A percentile compares a stretch with the other conserved stretches of the same genome.
phyloP scores from a whole-genome alignment of 2,888 invertebrate genomes.

The Tinea pellionella region DNA sequence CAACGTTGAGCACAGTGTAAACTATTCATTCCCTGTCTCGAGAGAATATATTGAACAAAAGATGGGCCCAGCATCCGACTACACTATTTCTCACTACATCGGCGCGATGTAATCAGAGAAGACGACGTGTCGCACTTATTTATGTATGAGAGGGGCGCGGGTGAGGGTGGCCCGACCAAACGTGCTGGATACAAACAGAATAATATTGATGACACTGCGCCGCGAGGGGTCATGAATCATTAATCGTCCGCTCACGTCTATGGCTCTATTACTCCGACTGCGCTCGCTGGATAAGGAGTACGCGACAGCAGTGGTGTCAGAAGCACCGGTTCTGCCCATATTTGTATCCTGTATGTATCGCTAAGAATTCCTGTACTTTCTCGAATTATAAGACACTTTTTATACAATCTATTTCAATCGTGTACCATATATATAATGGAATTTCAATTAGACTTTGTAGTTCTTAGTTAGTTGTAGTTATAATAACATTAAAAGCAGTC shows the following conservation, averaged over 20 bases:
- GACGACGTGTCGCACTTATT: conserved; percentile 70
- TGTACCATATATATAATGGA: too few species aligned
- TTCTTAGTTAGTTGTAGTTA: too few species aligned
- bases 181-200: conserved; percentile 68
- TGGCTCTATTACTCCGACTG: conserved; percentile 64
- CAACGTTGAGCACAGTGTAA: conserved; percentile 54
- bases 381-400: neutral
- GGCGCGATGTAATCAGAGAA: conserved; percentile 70
- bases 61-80: conserved; percentile 61
- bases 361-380: neutral
- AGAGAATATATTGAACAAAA: conserved; percentile 65
- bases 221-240: conserved; percentile 70
- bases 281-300: conserved; percentile 49
- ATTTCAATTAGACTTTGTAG: too few species aligned
- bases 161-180: conserved; percentile 58
- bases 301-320: neutral
- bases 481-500: too few species aligned
- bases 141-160: conserved; percentile 67
- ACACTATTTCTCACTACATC: conserved; percentile 70
- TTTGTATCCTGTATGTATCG: neutral
- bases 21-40: conserved; percentile 61
- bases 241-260: conserved; percentile 66
- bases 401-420: too few species aligned
- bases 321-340: neutral
- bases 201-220: conserved; percentile 70